Conservation (phyloP, 2,888 invertebrate genomes). For the Xylophagus ater region DNA sequence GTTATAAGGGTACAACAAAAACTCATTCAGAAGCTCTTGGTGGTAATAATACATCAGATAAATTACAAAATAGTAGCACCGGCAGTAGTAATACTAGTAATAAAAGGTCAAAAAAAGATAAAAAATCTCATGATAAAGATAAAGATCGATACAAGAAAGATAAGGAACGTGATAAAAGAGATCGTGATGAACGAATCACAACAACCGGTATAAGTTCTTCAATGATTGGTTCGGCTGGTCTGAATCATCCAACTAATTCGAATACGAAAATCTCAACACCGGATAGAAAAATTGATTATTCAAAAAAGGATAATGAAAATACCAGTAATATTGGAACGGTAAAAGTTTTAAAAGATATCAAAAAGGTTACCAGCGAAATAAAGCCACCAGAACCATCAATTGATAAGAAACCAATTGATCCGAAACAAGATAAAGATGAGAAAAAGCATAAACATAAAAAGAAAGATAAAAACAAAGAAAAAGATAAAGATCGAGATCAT, state of each 20-base stretch:
- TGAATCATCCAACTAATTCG: background rate
- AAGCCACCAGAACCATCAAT: background rate
- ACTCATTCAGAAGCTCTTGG: background rate
- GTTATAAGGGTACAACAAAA: conserved; percentile 21
- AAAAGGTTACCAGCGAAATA: conserved; percentile 13
- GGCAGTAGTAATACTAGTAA: conserved; percentile 21
- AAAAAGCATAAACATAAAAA: conserved; percentile 52
- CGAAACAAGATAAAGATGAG: conserved; percentile 44
- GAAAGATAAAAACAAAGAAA: conserved; percentile 56
- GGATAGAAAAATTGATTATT: background rate
- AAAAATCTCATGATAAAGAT: conserved; percentile 51
- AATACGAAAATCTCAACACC: background rate
- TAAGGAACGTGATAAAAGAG: conserved; percentile 40
- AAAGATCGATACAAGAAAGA: conserved; percentile 49
- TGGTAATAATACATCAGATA: conserved; percentile 21
- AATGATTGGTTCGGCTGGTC: background rate
- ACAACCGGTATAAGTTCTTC: conserved; percentile 6
- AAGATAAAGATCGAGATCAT: conserved; percentile 49
- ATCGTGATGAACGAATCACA: conserved; percentile 16
- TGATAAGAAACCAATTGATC: conserved; percentile 26
- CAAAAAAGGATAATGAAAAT: conserved; percentile 13
- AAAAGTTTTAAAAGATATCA: conserved; percentile 23
- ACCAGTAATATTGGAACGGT: conserved; percentile 18
- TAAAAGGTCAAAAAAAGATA: conserved; percentile 44
- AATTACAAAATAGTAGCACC: conserved; percentile 22